Conservation (phyloP, 37 sponge, comb jelly and placozoan genomes). For the Haliclona indistincta region DNA sequence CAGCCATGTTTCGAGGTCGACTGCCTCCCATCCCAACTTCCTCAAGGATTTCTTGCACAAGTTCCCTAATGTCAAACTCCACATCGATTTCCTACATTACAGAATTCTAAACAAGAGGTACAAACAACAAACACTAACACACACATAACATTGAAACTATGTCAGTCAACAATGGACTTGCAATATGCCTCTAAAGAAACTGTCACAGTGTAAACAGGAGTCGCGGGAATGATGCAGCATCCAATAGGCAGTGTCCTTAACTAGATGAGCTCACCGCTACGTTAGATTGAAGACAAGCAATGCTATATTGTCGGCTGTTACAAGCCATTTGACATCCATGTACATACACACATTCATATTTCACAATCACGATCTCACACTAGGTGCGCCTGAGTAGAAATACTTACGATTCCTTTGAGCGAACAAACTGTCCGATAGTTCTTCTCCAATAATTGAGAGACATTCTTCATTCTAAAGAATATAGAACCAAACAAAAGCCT, state of each 20-base stretch:
- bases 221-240: too few relatives aligned
- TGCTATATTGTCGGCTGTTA: background rate
- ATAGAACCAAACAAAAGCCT: background rate
- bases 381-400: background rate
- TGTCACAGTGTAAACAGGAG: too few relatives aligned
- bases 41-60: conserved; percentile 31
- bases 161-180: too few relatives aligned
- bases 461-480: conserved; percentile 66
- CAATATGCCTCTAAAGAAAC: too few relatives aligned
- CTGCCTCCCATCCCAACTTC: conserved; percentile 22
- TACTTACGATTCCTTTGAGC: conserved; percentile 39
- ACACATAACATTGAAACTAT: background rate
- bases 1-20: conserved; percentile 69
- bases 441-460: conserved; percentile 81
- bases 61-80: conserved; percentile 73
- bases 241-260: too few relatives aligned
- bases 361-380: background rate
- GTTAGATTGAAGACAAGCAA: too few relatives aligned
- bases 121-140: too few relatives aligned
- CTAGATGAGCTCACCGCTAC: too few relatives aligned
- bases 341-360: background rate
- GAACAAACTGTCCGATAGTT: conserved; percentile 86
- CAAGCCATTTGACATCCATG: background rate
- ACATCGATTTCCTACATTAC: too few relatives aligned
- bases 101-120: too few relatives aligned